A percentile compares a stretch with the other conserved stretches of the same genome.
Conservation (phyloP, 2,797 vertebrate genomes). For the Mormyrops attenuatus region DNA sequence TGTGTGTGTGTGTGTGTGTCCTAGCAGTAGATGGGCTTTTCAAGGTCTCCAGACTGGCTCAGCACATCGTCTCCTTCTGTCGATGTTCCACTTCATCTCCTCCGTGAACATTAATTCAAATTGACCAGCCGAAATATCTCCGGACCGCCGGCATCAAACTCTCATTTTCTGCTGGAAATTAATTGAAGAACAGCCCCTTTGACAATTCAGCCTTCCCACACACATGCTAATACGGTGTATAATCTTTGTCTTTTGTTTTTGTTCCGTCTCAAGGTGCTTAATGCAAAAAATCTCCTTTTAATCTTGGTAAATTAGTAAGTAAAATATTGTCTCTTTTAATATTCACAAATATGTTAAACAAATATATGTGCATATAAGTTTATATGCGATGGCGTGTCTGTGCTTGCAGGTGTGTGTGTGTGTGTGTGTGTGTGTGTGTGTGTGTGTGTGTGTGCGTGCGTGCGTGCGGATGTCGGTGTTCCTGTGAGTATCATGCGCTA, state of each 20-base stretch:
- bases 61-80: constrained; percentile 24
- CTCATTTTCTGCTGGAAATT: constrained; percentile 34
- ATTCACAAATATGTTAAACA: not conserved
- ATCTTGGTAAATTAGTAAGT: not conserved
- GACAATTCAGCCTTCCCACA: constrained; percentile 21
- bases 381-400: not conserved
- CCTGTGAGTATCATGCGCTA: not conserved
- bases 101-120: constrained; percentile 45
- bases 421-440: not conserved
- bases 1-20: not conserved
- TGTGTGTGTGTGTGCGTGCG: not conserved
- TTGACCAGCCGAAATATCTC: constrained; percentile 45
- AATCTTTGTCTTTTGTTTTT: constrained; percentile 1
- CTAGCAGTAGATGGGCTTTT: constrained; percentile 9
- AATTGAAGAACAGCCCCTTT: constrained; percentile 39
- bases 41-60: constrained; percentile 6
- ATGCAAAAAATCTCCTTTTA: not conserved
- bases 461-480: constrained; percentile 1
- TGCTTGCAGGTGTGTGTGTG: constrained; percentile 12
- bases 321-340: not conserved
- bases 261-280: not conserved
- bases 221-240: constrained; percentile 18
- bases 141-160: constrained; percentile 38
- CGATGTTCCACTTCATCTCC: constrained; percentile 37
- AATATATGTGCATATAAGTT: not conserved